Base-by-base conservation (phyloP, 2,888 invertebrate species). In the Sesia bembeciformis region DNA sequence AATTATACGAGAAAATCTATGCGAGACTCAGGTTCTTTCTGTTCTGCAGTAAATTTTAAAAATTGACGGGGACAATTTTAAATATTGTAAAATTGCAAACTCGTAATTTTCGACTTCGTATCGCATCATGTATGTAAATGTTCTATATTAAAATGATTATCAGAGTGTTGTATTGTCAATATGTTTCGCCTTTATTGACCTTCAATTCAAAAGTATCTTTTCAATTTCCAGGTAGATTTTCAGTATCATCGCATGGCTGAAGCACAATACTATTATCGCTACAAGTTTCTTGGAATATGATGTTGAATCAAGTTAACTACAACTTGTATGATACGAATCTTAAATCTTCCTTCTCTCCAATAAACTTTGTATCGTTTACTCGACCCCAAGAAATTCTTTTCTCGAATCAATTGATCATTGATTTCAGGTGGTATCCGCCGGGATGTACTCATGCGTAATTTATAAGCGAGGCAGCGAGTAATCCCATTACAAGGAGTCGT, bases 401-500 rank as follows among this genome's bases (percentile, higher is more conserved):
- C 57, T 52, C 52, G 54, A 58, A 54, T 59, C 60, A 60, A 63
- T 68, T 60, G 66, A 64, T 65, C 66, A 68, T 67, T 68, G 62
- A 66, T 67, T 69, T 64, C 66, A 69, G 69, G 63, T 70, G 5
- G 46, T 46, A 60, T 63, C 61, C 62, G 61, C 58, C 62, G 58
- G 61, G 59, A 67, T 67, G 66, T 67, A 62, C 62, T 76, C 72
- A 72, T 74, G 72, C 71, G 76, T 80, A 74, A 75, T 78, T 78
- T 76, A 80, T 76, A 75, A 66, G 65, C 64, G 68, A 74, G 67
- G 68, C 71, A 66, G 63, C 59, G 61, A 69, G 71, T 78, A 75
- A 79, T 76, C 69, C 69, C 69, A 76, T 77, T 76, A 77, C 73
- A 67, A 46, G 50, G 53, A 55, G 49, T 52, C 56, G 59, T 60